A percentile compares a stretch with the other conserved stretches of the same genome.
Evolutionary conservation across 1,140 invertebrate genomes (phyloP).

Genomic region (Anoplophora glabripennis): DNA sequence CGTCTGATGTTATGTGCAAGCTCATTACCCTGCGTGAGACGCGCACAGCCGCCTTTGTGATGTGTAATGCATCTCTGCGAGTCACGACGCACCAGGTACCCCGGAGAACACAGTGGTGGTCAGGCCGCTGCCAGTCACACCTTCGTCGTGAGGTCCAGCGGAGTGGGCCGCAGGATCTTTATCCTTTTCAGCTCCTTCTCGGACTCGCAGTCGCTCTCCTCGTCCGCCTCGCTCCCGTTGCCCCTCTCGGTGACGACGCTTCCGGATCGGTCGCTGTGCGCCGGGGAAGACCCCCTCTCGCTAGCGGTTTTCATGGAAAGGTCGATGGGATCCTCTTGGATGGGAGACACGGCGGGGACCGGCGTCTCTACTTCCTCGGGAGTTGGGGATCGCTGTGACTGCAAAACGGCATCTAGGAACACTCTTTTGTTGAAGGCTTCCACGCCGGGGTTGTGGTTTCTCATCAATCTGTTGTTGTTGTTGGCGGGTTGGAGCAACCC

Average conservation of each 20-base stretch:
- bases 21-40: background rate
- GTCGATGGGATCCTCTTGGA: conserved; percentile 74
- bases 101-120: background rate
- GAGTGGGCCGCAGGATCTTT: conserved; percentile 55
- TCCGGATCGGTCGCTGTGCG: conserved; percentile 53
- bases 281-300: conserved; percentile 51
- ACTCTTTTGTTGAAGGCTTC: conserved; percentile 65
- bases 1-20: background rate
- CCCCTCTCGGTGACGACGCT: conserved; percentile 52
- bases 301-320: conserved; percentile 66
- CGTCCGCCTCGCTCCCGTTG: conserved; percentile 55
- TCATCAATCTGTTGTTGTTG: conserved; percentile 59
- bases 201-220: conserved; percentile 56
- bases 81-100: conserved; percentile 11
- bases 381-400: conserved; percentile 59
- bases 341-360: conserved; percentile 40
- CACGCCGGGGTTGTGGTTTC: conserved; percentile 48
- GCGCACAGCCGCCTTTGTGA: background rate
- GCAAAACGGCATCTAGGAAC: conserved; percentile 69
- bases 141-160: conserved; percentile 65
- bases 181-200: conserved; percentile 52
- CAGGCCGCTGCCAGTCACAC: conserved; percentile 39
- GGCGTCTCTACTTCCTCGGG: conserved; percentile 49
- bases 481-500: conserved; percentile 58
- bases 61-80: background rate